Conservation (phyloP, 2,113 vertebrate species). For the Salvelinus namaycush region DNA sequence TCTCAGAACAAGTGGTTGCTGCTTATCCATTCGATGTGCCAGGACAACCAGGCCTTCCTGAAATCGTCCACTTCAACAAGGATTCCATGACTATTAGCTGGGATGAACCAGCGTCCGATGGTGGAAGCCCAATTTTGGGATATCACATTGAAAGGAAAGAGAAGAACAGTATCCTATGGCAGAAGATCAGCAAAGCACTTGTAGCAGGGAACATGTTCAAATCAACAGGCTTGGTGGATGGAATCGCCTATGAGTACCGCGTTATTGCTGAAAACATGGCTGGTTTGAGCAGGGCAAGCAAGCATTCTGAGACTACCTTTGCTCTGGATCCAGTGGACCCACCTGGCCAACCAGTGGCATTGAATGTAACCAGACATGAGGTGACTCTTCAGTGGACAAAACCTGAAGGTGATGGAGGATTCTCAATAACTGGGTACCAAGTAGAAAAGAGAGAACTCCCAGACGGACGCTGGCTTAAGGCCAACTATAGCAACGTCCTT, state of each 20-base stretch:
- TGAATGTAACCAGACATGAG: conserved; percentile 94
- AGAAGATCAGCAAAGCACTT: conserved; percentile 87
- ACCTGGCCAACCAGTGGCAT: conserved; percentile 88
- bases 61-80: conserved; percentile 87
- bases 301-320: conserved; percentile 85
- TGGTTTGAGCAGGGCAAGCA: conserved; percentile 94
- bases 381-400: conserved; percentile 94
- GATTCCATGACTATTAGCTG: conserved; percentile 92
- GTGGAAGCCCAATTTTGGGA: conserved; percentile 92
- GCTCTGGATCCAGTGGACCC: conserved; percentile 93
- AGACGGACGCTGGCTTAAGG: conserved; percentile 95
- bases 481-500: conserved; percentile 95
- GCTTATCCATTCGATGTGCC: conserved; percentile 96
- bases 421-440: conserved; percentile 94
- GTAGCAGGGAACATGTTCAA: conserved; percentile 95
- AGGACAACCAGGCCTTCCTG: conserved; percentile 89
- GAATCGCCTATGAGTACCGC: conserved; percentile 94
- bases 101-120: conserved; percentile 92
- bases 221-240: conserved; percentile 90
- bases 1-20: conserved; percentile 85
- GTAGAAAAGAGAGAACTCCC: conserved; percentile 95
- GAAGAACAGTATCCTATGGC: conserved; percentile 94
- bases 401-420: conserved; percentile 95
- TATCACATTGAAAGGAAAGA: conserved; percentile 98
- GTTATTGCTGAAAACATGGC: conserved; percentile 95